phyloP scores from a whole-genome alignment of 2,797 vertebrate genomes.

The Crenuchus spilurus region DNA sequence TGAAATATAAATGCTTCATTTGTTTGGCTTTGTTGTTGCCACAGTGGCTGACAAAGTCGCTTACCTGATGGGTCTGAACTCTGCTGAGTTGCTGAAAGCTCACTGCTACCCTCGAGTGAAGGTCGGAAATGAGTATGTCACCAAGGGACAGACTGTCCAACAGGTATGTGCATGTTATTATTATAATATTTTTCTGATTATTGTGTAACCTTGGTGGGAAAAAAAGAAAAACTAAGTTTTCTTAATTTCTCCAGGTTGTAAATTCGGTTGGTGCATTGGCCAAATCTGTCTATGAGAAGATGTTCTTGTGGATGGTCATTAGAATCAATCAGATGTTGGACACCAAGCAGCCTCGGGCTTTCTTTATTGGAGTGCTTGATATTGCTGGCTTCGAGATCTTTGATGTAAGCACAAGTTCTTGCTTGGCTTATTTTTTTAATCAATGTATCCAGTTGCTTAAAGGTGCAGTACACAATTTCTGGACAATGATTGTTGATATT shows the following conservation, averaged over 20 bases:
- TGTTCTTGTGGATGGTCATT: conserved; percentile 87
- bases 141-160: conserved; percentile 84
- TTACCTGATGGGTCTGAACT: conserved; percentile 85
- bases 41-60: conserved; percentile 82
- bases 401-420: conserved; percentile 78
- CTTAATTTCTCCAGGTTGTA: conserved; percentile 41
- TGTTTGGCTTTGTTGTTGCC: no score
- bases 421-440: no score
- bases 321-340: conserved; percentile 86
- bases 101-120: conserved; percentile 85
- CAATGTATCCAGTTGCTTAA: no score
- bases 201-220: not conserved
- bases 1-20: no score
- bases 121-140: conserved; percentile 86
- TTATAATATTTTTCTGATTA: not conserved
- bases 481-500: no score
- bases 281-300: conserved; percentile 84
- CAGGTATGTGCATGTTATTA: conserved; percentile 68
- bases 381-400: conserved; percentile 89
- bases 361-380: conserved; percentile 85
- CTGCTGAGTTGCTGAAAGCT: conserved; percentile 83
- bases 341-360: conserved; percentile 80
- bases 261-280: conserved; percentile 81
- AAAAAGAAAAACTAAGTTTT: not conserved
- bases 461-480: no score